These are phyloP conservation scores for Caenorhabditis inopinata DNA, from an alignment of 1,140 invertebrate species.

Conservation along the genomic window DNA sequence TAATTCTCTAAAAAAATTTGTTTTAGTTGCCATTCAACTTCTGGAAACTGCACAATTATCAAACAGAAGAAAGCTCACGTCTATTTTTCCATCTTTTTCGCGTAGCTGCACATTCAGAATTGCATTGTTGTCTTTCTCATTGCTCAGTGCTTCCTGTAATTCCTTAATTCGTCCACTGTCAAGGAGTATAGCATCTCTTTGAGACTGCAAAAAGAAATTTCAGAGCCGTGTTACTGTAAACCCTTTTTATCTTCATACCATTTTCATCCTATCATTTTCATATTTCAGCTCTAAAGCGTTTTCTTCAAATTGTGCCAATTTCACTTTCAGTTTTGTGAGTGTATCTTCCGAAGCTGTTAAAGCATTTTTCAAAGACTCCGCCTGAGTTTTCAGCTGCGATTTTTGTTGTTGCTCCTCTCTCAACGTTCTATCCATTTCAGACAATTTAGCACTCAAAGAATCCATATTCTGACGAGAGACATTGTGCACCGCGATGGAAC, in stretches of 20 bases:
- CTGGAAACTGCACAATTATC: background rate
- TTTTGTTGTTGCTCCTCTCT: constrained; percentile 7
- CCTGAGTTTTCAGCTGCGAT: background rate
- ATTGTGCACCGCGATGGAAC: background rate
- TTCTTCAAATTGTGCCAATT: background rate
- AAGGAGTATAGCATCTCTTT: background rate
- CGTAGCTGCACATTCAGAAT: constrained; percentile 21
- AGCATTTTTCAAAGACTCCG: constrained; percentile 14
- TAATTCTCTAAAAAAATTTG: constrained; percentile 1
- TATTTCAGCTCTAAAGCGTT: background rate
- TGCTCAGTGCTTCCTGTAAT: background rate
- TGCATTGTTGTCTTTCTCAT: constrained; percentile 14
- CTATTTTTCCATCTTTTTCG: constrained; percentile 30
- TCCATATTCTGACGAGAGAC: background rate
- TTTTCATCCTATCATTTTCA: background rate
- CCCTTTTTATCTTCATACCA: too few relatives aligned
- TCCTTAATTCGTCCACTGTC: constrained; percentile 15
- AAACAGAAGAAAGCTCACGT: constrained; percentile 15
- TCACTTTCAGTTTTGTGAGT: background rate
- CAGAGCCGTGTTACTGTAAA: too few relatives aligned
- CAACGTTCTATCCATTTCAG: constrained; percentile 7
- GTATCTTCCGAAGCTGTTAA: background rate
- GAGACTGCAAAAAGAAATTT: constrained; percentile 17
- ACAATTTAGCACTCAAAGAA: background rate
- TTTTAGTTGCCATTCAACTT: background rate